These are phyloP conservation scores for Epinephelus lanceolatus DNA, from an alignment of 2,113 vertebrate species.

Conservation along the genomic window DNA sequence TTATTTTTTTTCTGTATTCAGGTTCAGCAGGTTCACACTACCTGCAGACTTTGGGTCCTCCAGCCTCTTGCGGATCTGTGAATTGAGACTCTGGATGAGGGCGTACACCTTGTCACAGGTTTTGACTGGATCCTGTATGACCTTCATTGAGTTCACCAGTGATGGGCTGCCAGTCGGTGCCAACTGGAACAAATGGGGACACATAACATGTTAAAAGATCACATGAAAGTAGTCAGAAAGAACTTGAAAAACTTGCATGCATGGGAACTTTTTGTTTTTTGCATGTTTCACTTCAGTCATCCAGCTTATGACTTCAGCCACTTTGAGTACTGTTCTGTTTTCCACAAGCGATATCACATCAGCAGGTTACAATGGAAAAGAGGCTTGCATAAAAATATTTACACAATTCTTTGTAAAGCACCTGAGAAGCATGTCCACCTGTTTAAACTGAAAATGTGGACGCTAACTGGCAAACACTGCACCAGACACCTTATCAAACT, in stretches of 20 bases:
- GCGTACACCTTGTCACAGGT: slow-evolving; percentile 93
- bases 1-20: not conserved
- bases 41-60: slow-evolving; percentile 95
- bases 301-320: no score
- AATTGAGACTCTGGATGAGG: slow-evolving; percentile 94
- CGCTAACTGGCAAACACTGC: not conserved
- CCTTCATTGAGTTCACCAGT: slow-evolving; percentile 92
- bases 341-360: no score
- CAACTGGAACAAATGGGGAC: slow-evolving; percentile 81
- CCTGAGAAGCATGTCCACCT: not conserved
- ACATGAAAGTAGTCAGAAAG: not conserved
- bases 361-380: not conserved
- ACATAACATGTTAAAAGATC: not conserved
- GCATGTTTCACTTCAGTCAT: no score
- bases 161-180: slow-evolving; percentile 93
- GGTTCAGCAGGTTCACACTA: slow-evolving; percentile 50
- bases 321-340: not conserved
- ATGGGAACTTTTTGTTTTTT: not conserved
- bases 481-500: slow-evolving; percentile 1
- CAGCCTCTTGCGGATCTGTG: slow-evolving; percentile 91
- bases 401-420: not conserved
- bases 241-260: not conserved
- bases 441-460: slow-evolving; percentile 21
- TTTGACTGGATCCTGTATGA: slow-evolving; percentile 93
- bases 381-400: slow-evolving; percentile 4